Evolutionary conservation across 2,797 vertebrate species (phyloP), one percentile per base, ranked within the genome.

Genomic region (Meda fulgida): DNA sequence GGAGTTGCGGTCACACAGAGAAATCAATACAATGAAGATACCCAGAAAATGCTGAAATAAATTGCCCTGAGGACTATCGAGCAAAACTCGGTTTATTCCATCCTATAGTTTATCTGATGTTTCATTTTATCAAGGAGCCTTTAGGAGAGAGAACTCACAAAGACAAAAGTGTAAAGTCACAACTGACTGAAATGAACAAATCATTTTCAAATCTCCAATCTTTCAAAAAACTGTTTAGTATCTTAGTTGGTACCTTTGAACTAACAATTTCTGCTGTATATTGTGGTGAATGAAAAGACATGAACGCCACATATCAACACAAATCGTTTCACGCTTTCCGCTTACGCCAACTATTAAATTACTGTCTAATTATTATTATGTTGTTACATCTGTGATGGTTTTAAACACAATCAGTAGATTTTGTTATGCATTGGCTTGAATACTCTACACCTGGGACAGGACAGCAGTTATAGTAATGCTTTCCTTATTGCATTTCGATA

Each of bases 21-120:
- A 38, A 40, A 67, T 80, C 78, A 66, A 67, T 67, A 36, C 21
- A 48, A 80, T 79, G n/a, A 79, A 66, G 78, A 66, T 65, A 63
- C 16, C 14, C 38, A 46, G n/a, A 78, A 76, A 80, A 80, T 53
- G 46, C 43, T 51, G 51, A 71, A 26, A 78, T 78, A 29, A 48
- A 79, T 46, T 9, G 40, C 60, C 26, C 40, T 4, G 29, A 38
- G 58, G 60, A 65, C 21, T 51, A 66, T 31, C 11, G 58, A 78
- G 40, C 77, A 21, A 63, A 46, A 65, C 36, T 78, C 77, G 0
- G 43, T 77, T 79, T 21, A 43, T 67, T 48, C 11, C 78, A 67
- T 67, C 10, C 26, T 23, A 46, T 10, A 7, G 19, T 66, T 67
- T 21, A 80, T 67, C 67, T 67, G 29, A 80, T 48, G 66, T 80